These are phyloP conservation scores for Danionella dracula DNA, from an alignment of 2,797 vertebrate species.

Conservation along the genomic window DNA sequence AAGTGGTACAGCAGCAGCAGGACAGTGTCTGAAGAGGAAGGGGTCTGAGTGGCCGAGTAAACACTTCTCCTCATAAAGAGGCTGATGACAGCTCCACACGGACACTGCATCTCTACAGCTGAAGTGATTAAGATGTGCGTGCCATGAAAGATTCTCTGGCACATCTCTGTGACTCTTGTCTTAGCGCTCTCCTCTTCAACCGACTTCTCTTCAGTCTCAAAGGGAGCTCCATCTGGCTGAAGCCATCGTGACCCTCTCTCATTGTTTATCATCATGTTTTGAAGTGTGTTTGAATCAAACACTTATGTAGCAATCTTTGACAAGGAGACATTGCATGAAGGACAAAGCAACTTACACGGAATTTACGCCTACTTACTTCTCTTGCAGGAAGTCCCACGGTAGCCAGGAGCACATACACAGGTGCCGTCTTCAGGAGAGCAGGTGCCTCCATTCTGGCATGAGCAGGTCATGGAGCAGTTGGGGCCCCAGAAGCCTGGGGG, in stretches of 20 bases:
- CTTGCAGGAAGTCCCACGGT: conserved; percentile 90
- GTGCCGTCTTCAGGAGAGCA: conserved; percentile 92
- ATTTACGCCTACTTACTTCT: conserved; percentile 79
- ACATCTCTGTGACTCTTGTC: conserved; percentile 49
- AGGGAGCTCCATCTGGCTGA: conserved; percentile 15
- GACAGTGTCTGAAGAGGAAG: conserved; percentile 26
- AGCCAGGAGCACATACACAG: conserved; percentile 92
- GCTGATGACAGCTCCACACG: conserved; percentile 59
- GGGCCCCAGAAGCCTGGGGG: conserved; percentile 90
- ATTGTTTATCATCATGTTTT: conserved; percentile 15
- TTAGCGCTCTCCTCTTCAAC: conserved; percentile 51
- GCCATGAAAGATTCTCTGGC: conserved; percentile 62
- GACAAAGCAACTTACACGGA: not conserved
- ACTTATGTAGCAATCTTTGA: not conserved
- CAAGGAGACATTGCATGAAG: conserved; percentile 13
- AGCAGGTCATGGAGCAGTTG: conserved; percentile 94
- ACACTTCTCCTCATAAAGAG: conserved; percentile 32
- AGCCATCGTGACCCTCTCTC: conserved; percentile 16
- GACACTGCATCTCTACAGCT: conserved; percentile 54
- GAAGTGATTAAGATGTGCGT: conserved; percentile 66
- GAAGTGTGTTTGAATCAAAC: conserved; percentile 14
- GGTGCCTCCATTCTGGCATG: conserved; percentile 92
- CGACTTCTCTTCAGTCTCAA: conserved; percentile 19
- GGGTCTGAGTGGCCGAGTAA: conserved; percentile 8
- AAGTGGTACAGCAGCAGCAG: conserved; percentile 42